Evolutionary conservation across 1,140 invertebrate species (phyloP), one percentile per base, ranked within the genome.

Genomic region (Calycopis cecrops): DNA sequence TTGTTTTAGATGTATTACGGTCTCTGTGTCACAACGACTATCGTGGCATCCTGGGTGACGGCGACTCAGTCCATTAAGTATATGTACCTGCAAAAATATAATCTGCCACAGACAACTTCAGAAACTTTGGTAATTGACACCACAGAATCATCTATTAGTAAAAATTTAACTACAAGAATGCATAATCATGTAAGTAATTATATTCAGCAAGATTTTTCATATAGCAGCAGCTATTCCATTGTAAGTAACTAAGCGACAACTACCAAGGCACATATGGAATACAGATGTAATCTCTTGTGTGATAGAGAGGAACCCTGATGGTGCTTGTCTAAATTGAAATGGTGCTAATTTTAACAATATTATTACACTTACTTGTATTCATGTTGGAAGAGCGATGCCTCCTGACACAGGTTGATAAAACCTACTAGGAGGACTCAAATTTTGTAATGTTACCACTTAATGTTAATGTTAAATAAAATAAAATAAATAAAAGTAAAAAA

Each of bases 61-160:
- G 92, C 94, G 9, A 96, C 95, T 3, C 95, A 97, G 74, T 93
- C 93, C 75, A 94, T 97, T 62, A 96, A 96, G 87, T 94, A 95
- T 76, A 91, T 96, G 73, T 97, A 95, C 77, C 88, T 93, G 57
- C 88, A 88, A 61, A 67, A 83, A 4, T 89, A 89, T 62, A 57
- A 28, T 6, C 52, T 17, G 49, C 40, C 14, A 44, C 12, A 59
- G 28, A 79, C 64, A 10, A 28, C 40, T 33, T 17, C 42, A 40
- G 52, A 44, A 33, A 53, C 38, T 42, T 38, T 53, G 4, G 54
- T 66, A 69, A 60, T 59, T 54, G 35, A 80, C 65, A 37, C 76
- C 74, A 62, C 63, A 67, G 34, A 67, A 53, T 67, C 72, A 42
- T 60, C 62, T 35, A 40, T 73, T 35, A 60, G 65, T 52, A 72